Evolutionary conservation across 2,113 vertebrate species (phyloP).

Genomic region (Puntigrus tetrazona): DNA sequence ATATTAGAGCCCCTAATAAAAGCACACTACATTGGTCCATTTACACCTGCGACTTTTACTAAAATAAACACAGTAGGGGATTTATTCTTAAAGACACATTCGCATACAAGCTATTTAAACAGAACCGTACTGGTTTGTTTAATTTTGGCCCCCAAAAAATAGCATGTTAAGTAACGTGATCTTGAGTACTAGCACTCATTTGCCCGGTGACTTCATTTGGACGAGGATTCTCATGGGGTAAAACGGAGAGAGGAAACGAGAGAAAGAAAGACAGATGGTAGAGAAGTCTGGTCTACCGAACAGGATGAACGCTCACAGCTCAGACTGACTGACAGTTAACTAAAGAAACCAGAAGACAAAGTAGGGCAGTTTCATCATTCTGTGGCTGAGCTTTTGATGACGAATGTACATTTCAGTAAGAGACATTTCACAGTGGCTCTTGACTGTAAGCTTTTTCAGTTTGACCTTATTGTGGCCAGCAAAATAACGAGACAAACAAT

Average conservation of each 20-base stretch:
- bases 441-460: slow-evolving; percentile 48
- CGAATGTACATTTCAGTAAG: slow-evolving; percentile 67
- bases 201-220: slow-evolving; percentile 30
- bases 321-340: background rate
- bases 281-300: slow-evolving; percentile 15
- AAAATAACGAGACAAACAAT: slow-evolving; percentile 61
- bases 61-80: slow-evolving; percentile 56
- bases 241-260: slow-evolving; percentile 31
- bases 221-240: slow-evolving; percentile 30
- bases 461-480: slow-evolving; percentile 59
- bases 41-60: slow-evolving; percentile 57
- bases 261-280: slow-evolving; percentile 28
- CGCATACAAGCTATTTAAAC: slow-evolving; percentile 16
- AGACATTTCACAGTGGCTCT: slow-evolving; percentile 72
- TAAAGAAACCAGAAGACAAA: slow-evolving; percentile 35
- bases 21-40: slow-evolving; percentile 46
- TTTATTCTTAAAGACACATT: slow-evolving; percentile 46
- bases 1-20: slow-evolving; percentile 73
- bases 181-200: slow-evolving; percentile 12
- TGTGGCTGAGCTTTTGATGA: slow-evolving; percentile 56
- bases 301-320: background rate
- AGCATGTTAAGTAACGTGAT: slow-evolving; percentile 35
- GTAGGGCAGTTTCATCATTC: slow-evolving; percentile 31
- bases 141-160: slow-evolving; percentile 19
- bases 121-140: slow-evolving; percentile 24